Conservation (phyloP, 1,140 invertebrate species). For the Drosophila pachea region DNA sequence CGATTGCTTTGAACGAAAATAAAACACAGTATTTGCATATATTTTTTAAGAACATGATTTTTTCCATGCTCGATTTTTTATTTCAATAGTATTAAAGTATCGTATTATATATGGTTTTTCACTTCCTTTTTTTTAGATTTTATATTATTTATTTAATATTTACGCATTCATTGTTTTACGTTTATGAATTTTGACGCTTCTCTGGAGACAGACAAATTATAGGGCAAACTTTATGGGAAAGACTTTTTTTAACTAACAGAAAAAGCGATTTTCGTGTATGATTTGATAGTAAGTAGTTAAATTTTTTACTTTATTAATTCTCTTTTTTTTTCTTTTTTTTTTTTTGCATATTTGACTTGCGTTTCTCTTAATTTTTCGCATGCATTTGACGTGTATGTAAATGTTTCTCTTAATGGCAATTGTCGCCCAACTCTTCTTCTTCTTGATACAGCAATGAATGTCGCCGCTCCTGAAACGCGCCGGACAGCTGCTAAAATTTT, state of each 20-base stretch:
- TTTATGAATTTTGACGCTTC: slow-evolving; percentile 51
- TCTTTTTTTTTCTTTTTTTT: slow-evolving; percentile 46
- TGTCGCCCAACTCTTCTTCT: slow-evolving; percentile 30
- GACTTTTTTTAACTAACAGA: slow-evolving; percentile 56
- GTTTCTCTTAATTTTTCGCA: slow-evolving; percentile 39
- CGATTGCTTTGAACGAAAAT: slow-evolving; percentile 5
- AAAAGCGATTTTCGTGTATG: slow-evolving; percentile 60
- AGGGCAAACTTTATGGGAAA: slow-evolving; percentile 26
- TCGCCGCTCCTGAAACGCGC: slow-evolving; percentile 24
- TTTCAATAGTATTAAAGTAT: slow-evolving; percentile 78
- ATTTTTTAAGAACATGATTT: slow-evolving; percentile 66
- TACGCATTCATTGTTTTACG: slow-evolving; percentile 53
- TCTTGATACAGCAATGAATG: slow-evolving; percentile 23
- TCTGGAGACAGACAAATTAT: slow-evolving; percentile 41
- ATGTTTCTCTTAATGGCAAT: slow-evolving; percentile 47
- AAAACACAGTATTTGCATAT: slow-evolving; percentile 18
- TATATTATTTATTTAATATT: slow-evolving; percentile 61
- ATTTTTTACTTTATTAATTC: slow-evolving; percentile 33
- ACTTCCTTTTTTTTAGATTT: slow-evolving; percentile 45
- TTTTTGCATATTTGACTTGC: slow-evolving; percentile 30
- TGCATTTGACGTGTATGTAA: slow-evolving; percentile 48
- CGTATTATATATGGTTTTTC: slow-evolving; percentile 71
- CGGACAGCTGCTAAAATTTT: not conserved
- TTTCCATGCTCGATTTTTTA: slow-evolving; percentile 65
- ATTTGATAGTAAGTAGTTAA: slow-evolving; percentile 26